phyloP scores from a whole-genome alignment of 2,113 vertebrate species.

The Rallus limicola region DNA sequence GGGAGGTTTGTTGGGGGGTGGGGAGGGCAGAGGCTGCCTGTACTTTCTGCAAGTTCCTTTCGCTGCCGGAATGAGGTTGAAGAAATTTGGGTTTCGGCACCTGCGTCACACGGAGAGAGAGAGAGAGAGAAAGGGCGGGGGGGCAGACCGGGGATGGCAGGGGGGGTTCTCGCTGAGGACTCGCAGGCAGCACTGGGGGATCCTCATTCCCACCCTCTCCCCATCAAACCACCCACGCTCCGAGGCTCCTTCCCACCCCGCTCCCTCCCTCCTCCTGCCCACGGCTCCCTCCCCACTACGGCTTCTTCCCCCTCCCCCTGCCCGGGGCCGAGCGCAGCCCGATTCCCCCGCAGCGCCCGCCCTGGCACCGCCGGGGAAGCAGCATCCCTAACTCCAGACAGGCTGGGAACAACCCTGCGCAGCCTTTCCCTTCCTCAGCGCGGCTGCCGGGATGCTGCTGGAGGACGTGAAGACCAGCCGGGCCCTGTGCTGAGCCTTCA shows the following conservation, averaged over 20 bases:
- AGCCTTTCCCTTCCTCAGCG: background rate
- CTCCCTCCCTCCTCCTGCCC: background rate
- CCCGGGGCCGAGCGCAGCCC: background rate
- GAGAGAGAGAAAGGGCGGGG: background rate
- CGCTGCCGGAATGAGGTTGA: conserved; percentile 11
- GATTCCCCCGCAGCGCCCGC: too few species aligned
- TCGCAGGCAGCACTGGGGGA: background rate
- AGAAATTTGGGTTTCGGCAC: conserved; percentile 21
- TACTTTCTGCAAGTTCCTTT: conserved; percentile 40
- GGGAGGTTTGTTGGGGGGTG: too few species aligned
- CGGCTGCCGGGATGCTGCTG: background rate
- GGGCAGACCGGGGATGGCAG: background rate
- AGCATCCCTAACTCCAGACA: background rate
- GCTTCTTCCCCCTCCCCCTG: background rate
- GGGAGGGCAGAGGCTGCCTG: background rate
- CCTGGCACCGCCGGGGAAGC: background rate
- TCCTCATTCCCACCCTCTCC: background rate
- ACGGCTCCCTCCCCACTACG: background rate
- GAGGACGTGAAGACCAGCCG: background rate
- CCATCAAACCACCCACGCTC: background rate
- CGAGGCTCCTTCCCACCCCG: background rate
- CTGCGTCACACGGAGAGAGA: background rate
- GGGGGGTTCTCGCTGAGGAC: conserved; percentile 20
- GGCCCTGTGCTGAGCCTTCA: background rate
- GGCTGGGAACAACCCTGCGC: background rate